These are phyloP conservation scores for Acrocephalus arundinaceus DNA, from an alignment of 2,113 vertebrate species.

Conservation along the genomic window DNA sequence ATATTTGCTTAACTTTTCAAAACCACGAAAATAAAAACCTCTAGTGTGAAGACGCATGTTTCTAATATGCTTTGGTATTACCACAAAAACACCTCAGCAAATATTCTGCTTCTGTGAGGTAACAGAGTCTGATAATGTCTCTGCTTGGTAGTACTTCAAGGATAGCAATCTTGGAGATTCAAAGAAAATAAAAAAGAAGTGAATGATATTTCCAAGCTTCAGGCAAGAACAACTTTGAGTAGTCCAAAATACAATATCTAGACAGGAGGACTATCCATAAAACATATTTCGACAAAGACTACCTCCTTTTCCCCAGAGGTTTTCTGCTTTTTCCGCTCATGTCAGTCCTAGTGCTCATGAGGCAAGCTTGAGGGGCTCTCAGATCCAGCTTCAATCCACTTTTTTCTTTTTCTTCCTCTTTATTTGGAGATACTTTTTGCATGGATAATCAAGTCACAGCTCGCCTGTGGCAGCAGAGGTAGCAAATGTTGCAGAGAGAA, in stretches of 20 bases:
- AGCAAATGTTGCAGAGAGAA: background rate
- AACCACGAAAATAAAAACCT: background rate
- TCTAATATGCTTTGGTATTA: background rate
- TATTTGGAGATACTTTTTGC: background rate
- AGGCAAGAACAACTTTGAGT: background rate
- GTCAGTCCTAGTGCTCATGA: background rate
- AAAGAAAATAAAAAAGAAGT: background rate
- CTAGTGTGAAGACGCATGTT: background rate
- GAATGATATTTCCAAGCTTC: background rate
- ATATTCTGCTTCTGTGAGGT: constrained; percentile 1
- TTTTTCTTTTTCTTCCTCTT: background rate
- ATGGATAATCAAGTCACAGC: background rate
- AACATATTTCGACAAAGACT: background rate
- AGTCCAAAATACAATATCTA: background rate
- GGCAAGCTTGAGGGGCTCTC: background rate
- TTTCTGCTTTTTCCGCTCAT: background rate
- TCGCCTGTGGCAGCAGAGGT: background rate
- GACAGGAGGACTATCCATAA: background rate
- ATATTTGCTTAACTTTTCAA: constrained; percentile 3
- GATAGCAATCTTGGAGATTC: background rate
- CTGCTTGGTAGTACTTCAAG: constrained; percentile 3
- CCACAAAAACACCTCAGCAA: background rate
- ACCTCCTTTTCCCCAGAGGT: background rate
- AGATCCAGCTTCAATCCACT: background rate
- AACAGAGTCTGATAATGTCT: background rate